phyloP scores from a whole-genome alignment of 2,797 vertebrate genomes.

The Sardinella longiceps region DNA sequence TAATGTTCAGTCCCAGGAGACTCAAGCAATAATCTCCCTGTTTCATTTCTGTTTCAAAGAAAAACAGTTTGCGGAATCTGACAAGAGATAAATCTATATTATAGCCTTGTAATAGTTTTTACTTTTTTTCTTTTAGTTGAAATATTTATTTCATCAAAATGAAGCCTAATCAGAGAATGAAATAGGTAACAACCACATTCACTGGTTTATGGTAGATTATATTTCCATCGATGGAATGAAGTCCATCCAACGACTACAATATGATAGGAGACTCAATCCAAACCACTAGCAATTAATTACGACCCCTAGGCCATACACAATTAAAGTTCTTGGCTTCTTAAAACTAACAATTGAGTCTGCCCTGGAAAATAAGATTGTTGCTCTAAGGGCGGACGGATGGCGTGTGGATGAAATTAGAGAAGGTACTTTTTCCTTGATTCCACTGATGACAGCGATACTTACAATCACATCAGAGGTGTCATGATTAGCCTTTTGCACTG shows the following conservation, averaged over 20 bases:
- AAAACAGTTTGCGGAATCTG: neutral
- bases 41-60: neutral
- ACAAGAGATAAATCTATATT: neutral
- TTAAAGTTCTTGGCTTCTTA: neutral
- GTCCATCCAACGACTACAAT: neutral
- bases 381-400: neutral
- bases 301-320: neutral
- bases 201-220: neutral
- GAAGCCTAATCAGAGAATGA: neutral
- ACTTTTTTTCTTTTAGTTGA: too few species aligned
- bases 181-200: neutral
- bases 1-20: neutral
- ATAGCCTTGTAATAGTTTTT: neutral
- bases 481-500: neutral
- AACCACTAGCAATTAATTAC: conserved; percentile 5
- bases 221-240: neutral
- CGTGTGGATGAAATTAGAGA: neutral
- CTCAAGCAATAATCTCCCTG: neutral
- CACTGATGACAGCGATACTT: neutral
- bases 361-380: neutral
- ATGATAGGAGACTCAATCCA: neutral
- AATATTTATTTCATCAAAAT: neutral
- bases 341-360: neutral
- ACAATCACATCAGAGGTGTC: neutral
- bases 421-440: neutral